Percentiles rank a stretch among this genome's conserved stretches.
Evolutionary conservation across 1,140 invertebrate genomes (phyloP).

Genomic region (Zaprionus inermis): DNA sequence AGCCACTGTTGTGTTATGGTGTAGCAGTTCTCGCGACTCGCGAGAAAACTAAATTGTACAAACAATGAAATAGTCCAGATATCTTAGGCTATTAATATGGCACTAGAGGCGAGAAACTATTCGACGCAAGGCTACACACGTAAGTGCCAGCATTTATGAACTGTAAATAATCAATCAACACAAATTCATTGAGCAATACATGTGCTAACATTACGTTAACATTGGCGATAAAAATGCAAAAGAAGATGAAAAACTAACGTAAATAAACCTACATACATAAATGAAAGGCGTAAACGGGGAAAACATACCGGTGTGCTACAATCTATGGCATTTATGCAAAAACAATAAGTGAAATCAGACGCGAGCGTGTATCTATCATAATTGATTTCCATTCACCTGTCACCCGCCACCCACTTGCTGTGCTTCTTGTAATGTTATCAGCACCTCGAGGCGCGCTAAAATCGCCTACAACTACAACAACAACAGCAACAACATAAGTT

Average conservation of each 20-base stretch:
- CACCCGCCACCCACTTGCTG: conserved; percentile 54
- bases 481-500: conserved; percentile 33
- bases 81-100: background rate
- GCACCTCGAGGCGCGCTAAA: conserved; percentile 61
- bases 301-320: conserved; percentile 1
- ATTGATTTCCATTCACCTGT: conserved; percentile 17
- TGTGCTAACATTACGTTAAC: conserved; percentile 37
- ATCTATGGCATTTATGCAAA: background rate
- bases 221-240: conserved; percentile 29
- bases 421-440: conserved; percentile 65
- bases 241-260: conserved; percentile 21
- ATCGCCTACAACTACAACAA: conserved; percentile 49
- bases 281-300: background rate
- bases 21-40: conserved; percentile 28
- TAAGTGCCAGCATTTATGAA: conserved; percentile 13
- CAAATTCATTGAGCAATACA: conserved; percentile 9
- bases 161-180: background rate
- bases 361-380: conserved; percentile 28
- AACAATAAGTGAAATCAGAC: conserved; percentile 19
- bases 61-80: conserved; percentile 33
- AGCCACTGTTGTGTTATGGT: conserved; percentile 24
- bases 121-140: conserved; percentile 18
- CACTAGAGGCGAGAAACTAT: conserved; percentile 3
- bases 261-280: conserved; percentile 31
- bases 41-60: conserved; percentile 36